Conservation (phyloP, 2,888 invertebrate species). For the Chrysomela aeneicollis region DNA sequence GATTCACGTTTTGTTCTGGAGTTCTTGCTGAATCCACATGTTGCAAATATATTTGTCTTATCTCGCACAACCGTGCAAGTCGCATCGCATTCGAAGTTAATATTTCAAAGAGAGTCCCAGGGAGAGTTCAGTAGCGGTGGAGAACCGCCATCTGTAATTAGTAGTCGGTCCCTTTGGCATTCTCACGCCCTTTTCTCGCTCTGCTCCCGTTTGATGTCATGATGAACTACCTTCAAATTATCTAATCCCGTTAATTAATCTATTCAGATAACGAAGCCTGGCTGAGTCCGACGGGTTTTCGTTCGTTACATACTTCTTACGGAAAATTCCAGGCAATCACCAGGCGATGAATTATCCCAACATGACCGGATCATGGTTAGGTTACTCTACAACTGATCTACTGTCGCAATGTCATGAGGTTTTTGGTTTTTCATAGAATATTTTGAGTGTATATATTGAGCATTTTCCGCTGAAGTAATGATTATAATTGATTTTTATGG, state of each 20-base stretch:
- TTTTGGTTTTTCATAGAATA: too few relatives aligned
- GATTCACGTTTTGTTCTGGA: neutral
- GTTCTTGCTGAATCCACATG: constrained; percentile 8
- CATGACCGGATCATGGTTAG: too few relatives aligned
- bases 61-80: constrained; percentile 32
- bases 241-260: constrained; percentile 39
- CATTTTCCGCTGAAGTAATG: too few relatives aligned
- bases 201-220: constrained; percentile 32
- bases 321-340: neutral
- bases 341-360: neutral
- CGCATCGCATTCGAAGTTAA: constrained; percentile 39
- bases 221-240: constrained; percentile 42
- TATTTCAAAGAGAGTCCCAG: constrained; percentile 38
- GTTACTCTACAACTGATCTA: too few relatives aligned
- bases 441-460: too few relatives aligned
- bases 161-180: constrained; percentile 36
- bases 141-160: constrained; percentile 41
- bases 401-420: too few relatives aligned
- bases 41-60: neutral
- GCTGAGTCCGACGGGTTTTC: neutral
- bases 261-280: constrained; percentile 26
- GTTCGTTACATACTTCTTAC: neutral
- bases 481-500: too few relatives aligned
- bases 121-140: constrained; percentile 26
- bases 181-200: constrained; percentile 38